Evolutionary conservation across 2,113 vertebrate genomes (phyloP).

Genomic region (Nymphicus hollandicus): DNA sequence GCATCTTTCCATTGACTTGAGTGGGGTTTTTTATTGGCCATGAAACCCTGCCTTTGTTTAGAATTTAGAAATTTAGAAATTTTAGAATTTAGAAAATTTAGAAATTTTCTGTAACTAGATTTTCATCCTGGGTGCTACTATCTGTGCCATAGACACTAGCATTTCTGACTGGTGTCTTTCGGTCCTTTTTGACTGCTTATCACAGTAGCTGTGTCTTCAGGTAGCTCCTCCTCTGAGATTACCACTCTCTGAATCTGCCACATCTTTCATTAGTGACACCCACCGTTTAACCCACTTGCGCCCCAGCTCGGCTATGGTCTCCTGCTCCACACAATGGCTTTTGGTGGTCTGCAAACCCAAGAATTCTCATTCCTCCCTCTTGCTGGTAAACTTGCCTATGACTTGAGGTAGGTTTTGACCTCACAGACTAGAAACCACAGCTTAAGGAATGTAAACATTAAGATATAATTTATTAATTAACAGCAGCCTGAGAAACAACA

Average conservation of each 20-base stretch:
- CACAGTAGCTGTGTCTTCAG: neutral
- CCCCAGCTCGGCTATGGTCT: neutral
- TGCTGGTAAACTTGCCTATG: neutral
- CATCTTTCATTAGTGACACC: neutral
- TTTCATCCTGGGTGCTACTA: neutral
- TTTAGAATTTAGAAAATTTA: too few relatives aligned
- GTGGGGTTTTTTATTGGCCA: neutral
- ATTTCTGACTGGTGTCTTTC: neutral
- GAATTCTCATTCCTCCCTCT: neutral
- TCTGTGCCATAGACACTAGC: rapidly evolving
- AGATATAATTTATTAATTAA: neutral
- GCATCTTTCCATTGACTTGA: neutral
- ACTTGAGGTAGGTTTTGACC: neutral
- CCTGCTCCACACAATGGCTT: rapidly evolving
- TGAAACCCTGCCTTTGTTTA: neutral
- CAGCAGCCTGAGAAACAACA: neutral
- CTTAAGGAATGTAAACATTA: neutral
- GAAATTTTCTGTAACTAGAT: neutral
- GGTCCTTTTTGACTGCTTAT: neutral
- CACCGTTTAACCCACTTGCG: rapidly evolving
- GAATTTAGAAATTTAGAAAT: too few relatives aligned
- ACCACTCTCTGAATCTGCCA: neutral
- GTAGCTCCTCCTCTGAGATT: neutral
- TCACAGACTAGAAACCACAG: neutral
- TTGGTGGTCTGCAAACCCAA: neutral